Evolutionary conservation across 2,113 vertebrate species (phyloP), one percentile per base, ranked within the genome.

Genomic region (Nothocercus nigrocapillus): DNA sequence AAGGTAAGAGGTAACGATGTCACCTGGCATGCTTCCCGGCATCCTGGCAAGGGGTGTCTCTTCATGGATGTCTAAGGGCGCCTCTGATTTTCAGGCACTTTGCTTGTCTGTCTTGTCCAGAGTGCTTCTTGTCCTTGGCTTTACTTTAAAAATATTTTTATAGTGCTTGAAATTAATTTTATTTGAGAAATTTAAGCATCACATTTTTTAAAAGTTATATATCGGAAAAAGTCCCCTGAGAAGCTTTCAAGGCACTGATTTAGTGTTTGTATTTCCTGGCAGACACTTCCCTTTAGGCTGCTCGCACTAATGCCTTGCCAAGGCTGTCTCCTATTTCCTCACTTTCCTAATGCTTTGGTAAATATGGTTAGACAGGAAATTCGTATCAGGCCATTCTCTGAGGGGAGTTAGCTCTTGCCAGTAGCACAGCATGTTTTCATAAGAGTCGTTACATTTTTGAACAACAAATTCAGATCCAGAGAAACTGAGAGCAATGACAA

Each of bases 71-170:
- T 18, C 54, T 58, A 14, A 27, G 27, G 10, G 12, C 4, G 8
- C 13, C 7, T 78, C 40, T 45, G 42, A 40, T 16, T 21, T 54
- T 42, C 47, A 54, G 18, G 3, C 8, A 13, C 30, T 54, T 70
- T 0, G 0, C 47, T 85, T 49, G 51, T 3, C 32, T 82, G 3
- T 36, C 20, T 69, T n/a, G 10, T 11, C 77, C 27, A 45, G 45
- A 24, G 34, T 83, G 34, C 2, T 88, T 80, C 63, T 80, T 49
- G 45, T 67, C 70, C 40, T 70, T 81, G 21, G 12, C 59, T 20
- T 85, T 86, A 11, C 20, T 74, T 16, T 51, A 90, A 70, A 82
- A 77, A 19, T 80, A 69, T 10, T 74, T 83, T 88, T 74, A 40
- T 34, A 72, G 3, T 6, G 11, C 14, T 83, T 81, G 13, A 88